Percentiles rank a stretch among this genome's conserved stretches.
These are phyloP conservation scores for Cyanoramphus novaezelandiae DNA, from an alignment of 2,113 vertebrate species.

Conservation along the genomic window DNA sequence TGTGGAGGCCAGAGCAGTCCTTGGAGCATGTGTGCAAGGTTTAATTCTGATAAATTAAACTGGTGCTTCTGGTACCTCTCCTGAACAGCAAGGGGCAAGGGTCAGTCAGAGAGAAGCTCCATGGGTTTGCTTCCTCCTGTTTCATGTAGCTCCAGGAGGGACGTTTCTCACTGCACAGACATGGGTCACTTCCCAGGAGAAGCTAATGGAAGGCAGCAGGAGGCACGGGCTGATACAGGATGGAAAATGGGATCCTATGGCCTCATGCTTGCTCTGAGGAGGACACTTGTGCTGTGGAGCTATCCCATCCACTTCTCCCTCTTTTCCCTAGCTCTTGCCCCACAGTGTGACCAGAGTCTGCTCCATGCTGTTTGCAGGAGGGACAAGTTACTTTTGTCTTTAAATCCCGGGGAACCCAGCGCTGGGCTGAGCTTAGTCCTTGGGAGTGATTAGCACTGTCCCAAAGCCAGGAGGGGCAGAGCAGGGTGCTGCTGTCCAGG, in stretches of 20 bases:
- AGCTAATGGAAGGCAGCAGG: background rate
- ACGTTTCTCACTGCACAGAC: background rate
- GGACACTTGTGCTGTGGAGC: background rate
- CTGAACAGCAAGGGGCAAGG: background rate
- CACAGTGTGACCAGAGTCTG: accelerated
- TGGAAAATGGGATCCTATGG: background rate
- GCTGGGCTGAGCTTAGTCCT: background rate
- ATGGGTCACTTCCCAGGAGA: background rate
- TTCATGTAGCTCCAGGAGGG: background rate
- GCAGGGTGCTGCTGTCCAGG: background rate
- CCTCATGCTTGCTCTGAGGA: background rate
- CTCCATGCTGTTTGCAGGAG: accelerated
- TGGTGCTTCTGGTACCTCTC: background rate
- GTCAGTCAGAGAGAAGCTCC: background rate
- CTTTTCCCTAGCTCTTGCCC: accelerated
- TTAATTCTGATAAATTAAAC: background rate
- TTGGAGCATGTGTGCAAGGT: background rate
- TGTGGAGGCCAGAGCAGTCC: background rate
- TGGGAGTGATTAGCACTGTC: background rate
- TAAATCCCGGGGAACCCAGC: background rate
- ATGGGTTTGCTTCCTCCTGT: background rate
- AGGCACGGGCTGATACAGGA: background rate
- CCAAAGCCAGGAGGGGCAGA: background rate
- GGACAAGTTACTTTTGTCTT: background rate
- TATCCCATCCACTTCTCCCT: background rate